Conservation (phyloP, 2,797 vertebrate species). For the Coccyzus lansbergi region DNA sequence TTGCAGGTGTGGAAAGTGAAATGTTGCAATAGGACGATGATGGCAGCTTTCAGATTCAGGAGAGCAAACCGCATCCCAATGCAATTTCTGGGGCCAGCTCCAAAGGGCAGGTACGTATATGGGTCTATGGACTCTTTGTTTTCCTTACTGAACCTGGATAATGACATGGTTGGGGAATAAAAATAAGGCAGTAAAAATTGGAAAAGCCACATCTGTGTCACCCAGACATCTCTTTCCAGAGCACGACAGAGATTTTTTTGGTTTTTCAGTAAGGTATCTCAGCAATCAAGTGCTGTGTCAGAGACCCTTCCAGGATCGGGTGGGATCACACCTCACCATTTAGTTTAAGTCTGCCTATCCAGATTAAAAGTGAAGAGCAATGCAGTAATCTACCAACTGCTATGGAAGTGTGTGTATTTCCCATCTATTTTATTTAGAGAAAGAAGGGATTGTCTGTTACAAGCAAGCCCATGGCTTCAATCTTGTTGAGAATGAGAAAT, state of each 20-base stretch:
- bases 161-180: not conserved
- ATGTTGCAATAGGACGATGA: conserved; percentile 78
- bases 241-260: not conserved
- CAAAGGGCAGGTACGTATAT: conserved; percentile 85
- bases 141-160: conserved; percentile 83
- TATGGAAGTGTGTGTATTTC: no score
- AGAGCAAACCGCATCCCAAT: conserved; percentile 87
- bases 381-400: not conserved
- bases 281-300: accelerated
- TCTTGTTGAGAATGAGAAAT: not conserved
- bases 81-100: conserved; percentile 88
- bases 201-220: not conserved
- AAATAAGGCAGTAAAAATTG: not conserved
- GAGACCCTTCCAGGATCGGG: accelerated
- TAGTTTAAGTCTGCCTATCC: not conserved
- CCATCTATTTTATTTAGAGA: not conserved
- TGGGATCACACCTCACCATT: not conserved
- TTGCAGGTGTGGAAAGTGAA: conserved; percentile 84
- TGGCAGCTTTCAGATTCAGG: conserved; percentile 80
- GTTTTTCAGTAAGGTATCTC: not conserved
- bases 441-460: not conserved
- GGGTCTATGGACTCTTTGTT: conserved; percentile 80
- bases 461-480: not conserved
- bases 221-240: not conserved
- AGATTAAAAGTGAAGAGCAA: not conserved